Evolutionary conservation across 2,797 vertebrate genomes (phyloP), one percentile per base, ranked within the genome.

Genomic region (Cynopterus sphinx): DNA sequence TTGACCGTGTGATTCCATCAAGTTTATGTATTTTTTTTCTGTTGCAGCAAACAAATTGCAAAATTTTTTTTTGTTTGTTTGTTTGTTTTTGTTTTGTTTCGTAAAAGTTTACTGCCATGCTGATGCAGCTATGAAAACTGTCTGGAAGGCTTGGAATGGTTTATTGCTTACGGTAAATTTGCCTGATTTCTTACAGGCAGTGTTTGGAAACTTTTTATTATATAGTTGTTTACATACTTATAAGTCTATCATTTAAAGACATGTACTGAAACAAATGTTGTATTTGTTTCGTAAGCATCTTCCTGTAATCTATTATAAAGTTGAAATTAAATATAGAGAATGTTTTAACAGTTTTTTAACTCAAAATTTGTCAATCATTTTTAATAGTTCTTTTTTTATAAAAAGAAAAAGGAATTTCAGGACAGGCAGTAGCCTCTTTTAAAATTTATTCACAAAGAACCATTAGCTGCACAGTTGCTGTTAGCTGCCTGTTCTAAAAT

Each of bases 231-330:
- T 99, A 99, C 98, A 99, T 98, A 98, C 98, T 98, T 98, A 98
- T 98, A 98, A 98, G 99, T 99, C 99, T 99, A 99, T 98, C 99
- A 99, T 99, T 99, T 99, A 99, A 99, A 99, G 99, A 99, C 98
- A 98, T 99, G 99, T 99, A 99, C 99, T 98, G 99, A 99, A 99
- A 99, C 99, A 98, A 98, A 98, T 98, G 97, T 98, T 98, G 98
- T 98, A 98, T 98, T 98, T 98, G 98, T 98, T 99, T 98, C 98
- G 98, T 99, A 99, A 99, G 99, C 98, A 99, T 99, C 98, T 99
- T 99, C 99, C 99, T 99, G 99, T 99, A 99, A 99, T 99, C 99
- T 99, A 99, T 99, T 99, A 99, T 99, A 99, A 99, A 99, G 99
- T 99, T 99, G 99, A 99, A 99, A 99, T 99, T 99, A 99, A 99